These are phyloP conservation scores for Zosterops japonicus DNA, from an alignment of 2,113 vertebrate species.

Conservation along the genomic window DNA sequence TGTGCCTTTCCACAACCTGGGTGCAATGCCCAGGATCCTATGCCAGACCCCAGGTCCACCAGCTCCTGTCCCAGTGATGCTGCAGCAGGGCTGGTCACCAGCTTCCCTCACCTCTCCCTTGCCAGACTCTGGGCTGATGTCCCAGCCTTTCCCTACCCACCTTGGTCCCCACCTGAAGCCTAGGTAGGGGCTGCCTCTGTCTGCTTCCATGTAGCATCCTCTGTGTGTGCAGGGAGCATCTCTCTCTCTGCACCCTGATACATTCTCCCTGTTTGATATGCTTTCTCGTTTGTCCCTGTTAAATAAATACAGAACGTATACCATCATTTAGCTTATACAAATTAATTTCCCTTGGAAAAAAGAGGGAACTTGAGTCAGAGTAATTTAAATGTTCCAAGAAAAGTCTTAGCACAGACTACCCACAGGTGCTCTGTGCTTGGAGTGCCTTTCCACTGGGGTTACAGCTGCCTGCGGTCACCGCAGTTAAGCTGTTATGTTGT, in stretches of 20 bases:
- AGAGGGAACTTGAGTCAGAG: constrained; percentile 45
- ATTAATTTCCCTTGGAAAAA: not conserved
- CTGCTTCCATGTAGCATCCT: not conserved
- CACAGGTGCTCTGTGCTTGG: not conserved
- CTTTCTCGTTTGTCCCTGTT: not conserved
- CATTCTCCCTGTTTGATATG: not conserved
- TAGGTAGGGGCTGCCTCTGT: not conserved
- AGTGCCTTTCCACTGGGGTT: not conserved
- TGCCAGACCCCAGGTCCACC: not conserved
- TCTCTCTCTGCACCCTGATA: not conserved
- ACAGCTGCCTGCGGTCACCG: not conserved
- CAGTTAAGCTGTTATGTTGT: not conserved
- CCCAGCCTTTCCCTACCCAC: not conserved
- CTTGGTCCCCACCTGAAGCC: not conserved
- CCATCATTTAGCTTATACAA: constrained; percentile 13
- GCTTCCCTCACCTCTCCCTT: not conserved
- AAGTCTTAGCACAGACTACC: not conserved
- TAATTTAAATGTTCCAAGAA: constrained; percentile 26
- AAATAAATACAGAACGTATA: constrained; percentile 34
- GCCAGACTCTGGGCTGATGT: not conserved
- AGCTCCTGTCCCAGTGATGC: not conserved
- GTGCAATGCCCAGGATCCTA: not conserved
- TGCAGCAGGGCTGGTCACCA: not conserved
- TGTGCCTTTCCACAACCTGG: not conserved
- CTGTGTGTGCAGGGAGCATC: not conserved